Conservation (phyloP, 2,888 invertebrate species). For the Operophtera brumata region DNA sequence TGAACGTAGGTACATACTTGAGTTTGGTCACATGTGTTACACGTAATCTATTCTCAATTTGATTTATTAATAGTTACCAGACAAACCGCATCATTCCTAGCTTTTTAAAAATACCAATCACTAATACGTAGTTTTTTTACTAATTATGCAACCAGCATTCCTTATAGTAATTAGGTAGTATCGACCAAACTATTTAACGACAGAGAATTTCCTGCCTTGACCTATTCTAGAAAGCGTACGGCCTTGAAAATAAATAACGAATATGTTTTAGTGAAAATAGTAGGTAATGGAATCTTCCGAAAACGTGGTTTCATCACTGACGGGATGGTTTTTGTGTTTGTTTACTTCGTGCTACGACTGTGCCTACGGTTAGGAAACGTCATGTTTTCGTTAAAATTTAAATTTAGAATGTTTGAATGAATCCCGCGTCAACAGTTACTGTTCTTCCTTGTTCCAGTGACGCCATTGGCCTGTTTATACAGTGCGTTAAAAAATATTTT, state of each 20-base stretch:
- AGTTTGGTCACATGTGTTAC: not conserved
- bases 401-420: constrained; percentile 40
- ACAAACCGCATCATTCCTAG: not conserved
- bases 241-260: constrained; percentile 21
- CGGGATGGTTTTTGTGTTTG: constrained; percentile 28
- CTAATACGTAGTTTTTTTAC: constrained; percentile 2
- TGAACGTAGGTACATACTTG: not conserved
- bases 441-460: constrained; percentile 27
- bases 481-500: constrained; percentile 22
- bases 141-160: constrained; percentile 11
- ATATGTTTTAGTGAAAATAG: constrained; percentile 17
- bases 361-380: constrained; percentile 27
- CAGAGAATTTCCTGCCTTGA: constrained; percentile 32
- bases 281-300: constrained; percentile 21
- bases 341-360: constrained; percentile 30
- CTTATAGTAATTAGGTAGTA: constrained; percentile 3
- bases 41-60: not conserved
- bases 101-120: not conserved
- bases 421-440: constrained; percentile 33
- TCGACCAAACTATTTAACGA: constrained; percentile 6
- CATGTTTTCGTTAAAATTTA: constrained; percentile 36
- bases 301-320: constrained; percentile 5
- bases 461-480: constrained; percentile 26
- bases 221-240: constrained; percentile 29
- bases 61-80: too few relatives aligned